phyloP scores from a whole-genome alignment of 2,797 vertebrate species.

The Morelia viridis region DNA sequence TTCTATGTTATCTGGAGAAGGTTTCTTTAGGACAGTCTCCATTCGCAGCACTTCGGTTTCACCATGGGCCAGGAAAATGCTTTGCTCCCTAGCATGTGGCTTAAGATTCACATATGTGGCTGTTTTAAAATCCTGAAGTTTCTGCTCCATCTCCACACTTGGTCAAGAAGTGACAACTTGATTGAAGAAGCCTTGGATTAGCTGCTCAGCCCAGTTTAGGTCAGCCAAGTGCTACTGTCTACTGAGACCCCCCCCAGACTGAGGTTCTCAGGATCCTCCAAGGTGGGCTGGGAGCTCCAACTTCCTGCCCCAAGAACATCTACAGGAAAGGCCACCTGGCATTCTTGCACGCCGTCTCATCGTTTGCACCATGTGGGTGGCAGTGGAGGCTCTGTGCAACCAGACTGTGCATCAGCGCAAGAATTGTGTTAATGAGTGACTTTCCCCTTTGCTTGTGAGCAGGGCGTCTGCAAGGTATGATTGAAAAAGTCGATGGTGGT shows the following conservation, averaged over 20 bases:
- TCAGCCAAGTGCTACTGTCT: neutral
- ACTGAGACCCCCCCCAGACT: neutral
- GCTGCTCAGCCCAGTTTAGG: neutral
- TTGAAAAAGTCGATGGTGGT: neutral
- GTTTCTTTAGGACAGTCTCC: neutral
- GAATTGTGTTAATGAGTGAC: constrained; percentile 35
- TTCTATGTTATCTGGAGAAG: neutral
- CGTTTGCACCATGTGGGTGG: neutral
- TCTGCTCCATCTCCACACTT: neutral
- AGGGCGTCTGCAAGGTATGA: neutral
- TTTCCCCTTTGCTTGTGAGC: neutral
- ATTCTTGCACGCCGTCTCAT: neutral
- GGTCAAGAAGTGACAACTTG: neutral
- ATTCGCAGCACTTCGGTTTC: too few species aligned
- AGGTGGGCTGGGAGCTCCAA: neutral
- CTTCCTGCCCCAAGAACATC: too few species aligned
- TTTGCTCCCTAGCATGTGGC: neutral
- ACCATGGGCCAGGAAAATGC: neutral
- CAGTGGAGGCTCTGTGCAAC: neutral
- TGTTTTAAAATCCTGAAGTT: neutral
- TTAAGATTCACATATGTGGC: neutral
- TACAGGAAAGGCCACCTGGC: neutral
- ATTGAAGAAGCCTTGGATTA: neutral
- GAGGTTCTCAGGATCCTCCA: neutral
- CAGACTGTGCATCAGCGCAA: neutral